These are phyloP conservation scores for Ectropis grisescens DNA, from an alignment of 1,140 invertebrate genomes.

Conservation along the genomic window DNA sequence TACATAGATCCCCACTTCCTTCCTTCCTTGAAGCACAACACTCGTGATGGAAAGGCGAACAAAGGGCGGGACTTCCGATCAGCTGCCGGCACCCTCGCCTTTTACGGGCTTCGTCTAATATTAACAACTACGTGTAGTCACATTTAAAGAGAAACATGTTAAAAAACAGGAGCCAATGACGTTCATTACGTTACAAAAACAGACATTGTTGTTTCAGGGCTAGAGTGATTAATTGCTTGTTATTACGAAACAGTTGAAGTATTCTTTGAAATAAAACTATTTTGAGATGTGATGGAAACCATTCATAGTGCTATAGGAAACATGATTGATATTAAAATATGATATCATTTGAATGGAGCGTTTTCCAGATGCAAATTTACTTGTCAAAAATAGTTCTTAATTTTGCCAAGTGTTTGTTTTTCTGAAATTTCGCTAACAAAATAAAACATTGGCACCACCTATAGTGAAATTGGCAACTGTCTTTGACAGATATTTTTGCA, in stretches of 20 bases:
- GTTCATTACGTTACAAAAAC: neutral
- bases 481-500: no score
- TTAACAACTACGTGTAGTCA: conserved; percentile 23
- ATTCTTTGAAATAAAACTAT: neutral
- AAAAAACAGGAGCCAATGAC: neutral
- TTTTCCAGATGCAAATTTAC: no score
- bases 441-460: no score
- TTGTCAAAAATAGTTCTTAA: no score
- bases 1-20: no score
- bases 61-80: conserved; percentile 65
- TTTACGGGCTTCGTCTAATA: conserved; percentile 59
- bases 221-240: neutral
- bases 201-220: neutral
- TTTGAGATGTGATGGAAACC: neutral
- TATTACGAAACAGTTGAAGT: neutral
- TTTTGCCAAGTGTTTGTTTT: no score
- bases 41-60: conserved; percentile 42
- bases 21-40: conserved; percentile 38
- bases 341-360: neutral
- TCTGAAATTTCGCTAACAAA: no score
- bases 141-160: neutral
- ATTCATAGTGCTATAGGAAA: no score
- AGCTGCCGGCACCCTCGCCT: conserved; percentile 48
- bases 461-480: no score
- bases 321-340: neutral